phyloP scores from a whole-genome alignment of 2,113 vertebrate genomes.

The Apus apus region DNA sequence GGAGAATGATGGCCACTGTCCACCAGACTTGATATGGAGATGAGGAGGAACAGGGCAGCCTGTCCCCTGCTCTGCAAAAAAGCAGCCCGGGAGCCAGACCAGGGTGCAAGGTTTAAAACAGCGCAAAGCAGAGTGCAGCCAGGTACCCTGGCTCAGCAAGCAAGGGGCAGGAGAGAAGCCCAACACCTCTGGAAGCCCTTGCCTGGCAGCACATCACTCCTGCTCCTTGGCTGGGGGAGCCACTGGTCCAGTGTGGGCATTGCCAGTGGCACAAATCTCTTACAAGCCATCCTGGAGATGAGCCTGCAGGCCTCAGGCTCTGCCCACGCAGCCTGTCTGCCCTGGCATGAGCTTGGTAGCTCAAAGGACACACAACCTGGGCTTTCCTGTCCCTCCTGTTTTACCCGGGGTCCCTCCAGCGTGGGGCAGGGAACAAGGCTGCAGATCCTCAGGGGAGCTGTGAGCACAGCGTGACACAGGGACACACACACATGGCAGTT shows the following conservation, averaged over 20 bases:
- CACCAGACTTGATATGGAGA: not conserved
- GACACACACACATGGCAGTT: no score
- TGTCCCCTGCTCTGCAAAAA: not conserved
- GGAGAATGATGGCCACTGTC: accelerated
- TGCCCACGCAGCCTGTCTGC: not conserved
- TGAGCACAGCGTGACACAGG: not conserved
- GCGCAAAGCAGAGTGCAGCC: not conserved
- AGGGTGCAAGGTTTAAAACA: not conserved
- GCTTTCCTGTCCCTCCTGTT: not conserved
- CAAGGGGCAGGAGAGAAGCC: not conserved
- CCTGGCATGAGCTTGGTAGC: not conserved
- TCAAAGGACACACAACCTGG: not conserved
- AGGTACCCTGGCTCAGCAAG: not conserved
- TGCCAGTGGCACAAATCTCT: not conserved
- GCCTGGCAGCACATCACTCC: not conserved
- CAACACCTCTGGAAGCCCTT: not conserved
- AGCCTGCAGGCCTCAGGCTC: not conserved
- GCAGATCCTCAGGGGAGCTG: not conserved
- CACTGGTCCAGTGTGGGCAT: not conserved
- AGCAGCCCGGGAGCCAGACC: not conserved
- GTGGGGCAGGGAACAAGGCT: not conserved
- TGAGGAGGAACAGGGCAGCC: not conserved
- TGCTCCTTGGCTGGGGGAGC: accelerated
- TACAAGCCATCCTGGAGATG: not conserved
- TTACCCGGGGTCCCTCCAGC: no score